Evolutionary conservation across 53 echinoderm and acorn worm genomes (phyloP).

Genomic region (Crossaster papposus): DNA sequence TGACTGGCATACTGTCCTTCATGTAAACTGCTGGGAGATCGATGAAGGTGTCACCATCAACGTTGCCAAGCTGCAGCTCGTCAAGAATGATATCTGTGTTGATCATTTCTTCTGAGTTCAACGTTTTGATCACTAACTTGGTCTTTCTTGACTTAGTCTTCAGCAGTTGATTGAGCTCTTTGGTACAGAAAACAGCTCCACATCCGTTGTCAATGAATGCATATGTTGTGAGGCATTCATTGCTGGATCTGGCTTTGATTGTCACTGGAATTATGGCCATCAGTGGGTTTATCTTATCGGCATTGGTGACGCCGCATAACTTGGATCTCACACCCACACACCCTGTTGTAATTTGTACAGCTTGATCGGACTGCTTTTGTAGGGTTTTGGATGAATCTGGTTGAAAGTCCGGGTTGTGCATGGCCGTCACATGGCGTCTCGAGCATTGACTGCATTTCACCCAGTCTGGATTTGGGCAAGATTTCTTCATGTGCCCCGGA

Average conservation of each 20-base stretch:
- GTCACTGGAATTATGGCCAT: conserved; percentile 50
- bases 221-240: conserved; percentile 45
- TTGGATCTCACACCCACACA: not conserved
- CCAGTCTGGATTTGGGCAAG: conserved; percentile 41
- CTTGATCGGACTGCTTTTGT: not conserved
- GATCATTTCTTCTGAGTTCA: conserved; percentile 27
- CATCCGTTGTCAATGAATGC: conserved; percentile 60
- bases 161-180: conserved; percentile 25
- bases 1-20: conserved; percentile 65
- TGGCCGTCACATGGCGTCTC: conserved; percentile 32
- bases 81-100: conserved; percentile 61
- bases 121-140: too few relatives aligned
- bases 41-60: conserved; percentile 46
- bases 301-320: not conserved
- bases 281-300: conserved; percentile 8
- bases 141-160: conserved; percentile 24
- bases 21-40: conserved; percentile 67
- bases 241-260: conserved; percentile 48
- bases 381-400: not conserved
- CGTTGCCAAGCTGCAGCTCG: conserved; percentile 53
- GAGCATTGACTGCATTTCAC: conserved; percentile 47
- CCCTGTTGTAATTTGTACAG: conserved; percentile 33
- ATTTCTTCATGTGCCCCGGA: conserved; percentile 51
- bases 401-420: conserved; percentile 44
- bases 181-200: conserved; percentile 26